These are phyloP conservation scores for Tenthredo scrophulariae DNA, from an alignment of 2,888 invertebrate species.

Conservation along the genomic window DNA sequence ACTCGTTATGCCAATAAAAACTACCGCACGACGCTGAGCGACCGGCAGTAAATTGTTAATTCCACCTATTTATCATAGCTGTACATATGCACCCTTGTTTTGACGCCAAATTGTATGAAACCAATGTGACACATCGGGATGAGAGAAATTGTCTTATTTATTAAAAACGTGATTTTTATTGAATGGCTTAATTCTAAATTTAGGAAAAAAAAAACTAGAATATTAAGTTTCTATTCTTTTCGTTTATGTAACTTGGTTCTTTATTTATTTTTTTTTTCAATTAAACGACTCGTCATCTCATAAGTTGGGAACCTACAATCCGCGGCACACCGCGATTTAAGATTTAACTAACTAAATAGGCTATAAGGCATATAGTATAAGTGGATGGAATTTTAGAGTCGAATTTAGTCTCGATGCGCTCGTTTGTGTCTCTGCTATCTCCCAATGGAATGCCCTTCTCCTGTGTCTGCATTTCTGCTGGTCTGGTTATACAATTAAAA, in stretches of 20 bases:
- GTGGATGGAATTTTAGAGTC: conserved; percentile 50
- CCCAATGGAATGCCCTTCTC: not conserved
- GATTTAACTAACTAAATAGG: conserved; percentile 15
- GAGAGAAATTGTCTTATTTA: not conserved
- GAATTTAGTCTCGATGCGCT: conserved; percentile 43
- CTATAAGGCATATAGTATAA: not conserved
- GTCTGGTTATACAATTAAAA: not conserved
- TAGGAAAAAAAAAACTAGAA: not conserved
- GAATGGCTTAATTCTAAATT: not conserved
- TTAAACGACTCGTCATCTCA: conserved; percentile 1
- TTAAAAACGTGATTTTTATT: not conserved
- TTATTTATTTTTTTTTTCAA: not conserved
- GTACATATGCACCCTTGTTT: not conserved
- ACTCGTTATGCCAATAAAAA: not conserved
- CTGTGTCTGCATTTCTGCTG: conserved; percentile 4
- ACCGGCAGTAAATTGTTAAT: not conserved
- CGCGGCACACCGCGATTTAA: conserved; percentile 1
- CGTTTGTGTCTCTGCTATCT: not conserved
- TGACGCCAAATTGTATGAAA: not conserved
- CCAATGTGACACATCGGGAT: conserved; percentile 5
- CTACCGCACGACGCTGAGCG: not conserved
- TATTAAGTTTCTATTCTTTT: not conserved
- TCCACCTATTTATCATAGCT: not conserved
- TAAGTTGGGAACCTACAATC: not conserved
- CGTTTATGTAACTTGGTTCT: not conserved